Evolutionary conservation across 2,797 vertebrate species (phyloP).

Genomic region (Acanthurus leucopareius): DNA sequence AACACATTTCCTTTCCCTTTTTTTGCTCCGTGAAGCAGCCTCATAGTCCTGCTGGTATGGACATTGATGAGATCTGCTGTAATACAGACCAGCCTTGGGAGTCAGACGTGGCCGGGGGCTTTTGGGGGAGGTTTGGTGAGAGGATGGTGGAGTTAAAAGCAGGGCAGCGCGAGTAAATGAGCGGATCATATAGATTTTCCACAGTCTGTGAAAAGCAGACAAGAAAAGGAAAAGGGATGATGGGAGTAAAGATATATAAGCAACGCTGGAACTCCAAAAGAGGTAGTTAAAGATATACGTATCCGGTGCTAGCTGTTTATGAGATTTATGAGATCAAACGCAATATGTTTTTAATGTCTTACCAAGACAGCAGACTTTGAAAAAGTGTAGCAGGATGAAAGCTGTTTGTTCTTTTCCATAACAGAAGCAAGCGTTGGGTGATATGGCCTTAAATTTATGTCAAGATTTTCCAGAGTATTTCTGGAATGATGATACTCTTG

Average conservation of each 20-base stretch:
- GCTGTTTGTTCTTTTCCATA: slow-evolving; percentile 27
- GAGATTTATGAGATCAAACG: slow-evolving; percentile 40
- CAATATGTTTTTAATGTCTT: slow-evolving; percentile 23
- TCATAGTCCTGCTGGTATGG: slow-evolving; percentile 35
- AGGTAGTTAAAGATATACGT: slow-evolving; percentile 31
- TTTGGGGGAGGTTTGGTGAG: slow-evolving; percentile 41
- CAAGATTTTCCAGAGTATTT: too few species aligned
- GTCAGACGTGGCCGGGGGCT: slow-evolving; percentile 51
- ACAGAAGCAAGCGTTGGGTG: not conserved
- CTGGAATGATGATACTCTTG: too few species aligned
- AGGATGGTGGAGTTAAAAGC: slow-evolving; percentile 34
- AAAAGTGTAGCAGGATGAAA: slow-evolving; percentile 4
- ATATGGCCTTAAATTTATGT: too few species aligned
- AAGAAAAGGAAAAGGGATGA: slow-evolving; percentile 27
- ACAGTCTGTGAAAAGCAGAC: slow-evolving; percentile 72
- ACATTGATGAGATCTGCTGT: slow-evolving; percentile 56
- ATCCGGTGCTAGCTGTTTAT: slow-evolving; percentile 21
- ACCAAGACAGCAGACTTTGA: slow-evolving; percentile 10
- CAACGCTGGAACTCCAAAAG: slow-evolving; percentile 6
- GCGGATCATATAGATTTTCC: slow-evolving; percentile 70
- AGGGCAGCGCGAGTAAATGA: slow-evolving; percentile 52
- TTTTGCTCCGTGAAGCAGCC: slow-evolving; percentile 28
- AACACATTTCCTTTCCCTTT: slow-evolving; percentile 18
- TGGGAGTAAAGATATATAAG: slow-evolving; percentile 33
- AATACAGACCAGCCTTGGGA: slow-evolving; percentile 56